These are phyloP conservation scores for Onychomys torridus DNA, from an alignment of 2,797 vertebrate genomes.

Conservation along the genomic window DNA sequence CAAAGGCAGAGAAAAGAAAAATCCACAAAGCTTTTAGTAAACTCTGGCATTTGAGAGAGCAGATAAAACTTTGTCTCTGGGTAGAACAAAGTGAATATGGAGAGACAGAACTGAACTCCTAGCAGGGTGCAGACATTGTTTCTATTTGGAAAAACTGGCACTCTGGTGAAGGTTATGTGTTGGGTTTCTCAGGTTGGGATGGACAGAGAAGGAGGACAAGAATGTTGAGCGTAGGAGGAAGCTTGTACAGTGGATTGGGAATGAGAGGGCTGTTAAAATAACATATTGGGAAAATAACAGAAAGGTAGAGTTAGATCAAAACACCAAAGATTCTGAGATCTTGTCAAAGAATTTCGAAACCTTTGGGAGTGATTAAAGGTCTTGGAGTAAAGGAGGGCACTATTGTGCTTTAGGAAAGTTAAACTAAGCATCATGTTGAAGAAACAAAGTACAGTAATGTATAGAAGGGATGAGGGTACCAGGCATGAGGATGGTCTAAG, in stretches of 20 bases:
- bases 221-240: rapidly evolving
- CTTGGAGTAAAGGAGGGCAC: background rate
- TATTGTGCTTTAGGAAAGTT: background rate
- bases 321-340: background rate
- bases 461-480: background rate
- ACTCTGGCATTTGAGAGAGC: background rate
- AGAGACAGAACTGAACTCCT: background rate
- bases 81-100: background rate
- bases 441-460: background rate
- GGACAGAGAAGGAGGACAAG: background rate
- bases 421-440: background rate
- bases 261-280: background rate
- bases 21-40: background rate
- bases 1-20: slow-evolving; percentile 19
- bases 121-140: background rate
- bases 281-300: background rate
- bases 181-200: background rate
- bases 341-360: background rate
- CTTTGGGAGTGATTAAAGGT: background rate
- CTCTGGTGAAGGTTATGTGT: background rate
- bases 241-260: background rate
- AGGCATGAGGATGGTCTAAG: background rate
- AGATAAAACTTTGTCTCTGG: background rate
- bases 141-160: background rate
- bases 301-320: background rate